phyloP scores from a whole-genome alignment of 2,113 vertebrate genomes.

The Chlorodrepanis virens region DNA sequence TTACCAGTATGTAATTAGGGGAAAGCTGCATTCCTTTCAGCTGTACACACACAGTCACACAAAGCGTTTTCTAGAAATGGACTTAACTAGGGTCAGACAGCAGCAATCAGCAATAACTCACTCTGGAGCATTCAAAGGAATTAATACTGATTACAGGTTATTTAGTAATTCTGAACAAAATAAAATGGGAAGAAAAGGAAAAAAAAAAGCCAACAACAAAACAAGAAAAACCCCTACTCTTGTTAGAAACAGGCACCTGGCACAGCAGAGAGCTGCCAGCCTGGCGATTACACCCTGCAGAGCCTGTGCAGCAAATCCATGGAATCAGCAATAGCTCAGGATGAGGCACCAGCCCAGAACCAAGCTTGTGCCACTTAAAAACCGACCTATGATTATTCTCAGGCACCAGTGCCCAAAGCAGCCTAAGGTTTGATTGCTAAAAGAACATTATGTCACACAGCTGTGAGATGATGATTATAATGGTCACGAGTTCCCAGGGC shows the following conservation, averaged over 20 bases:
- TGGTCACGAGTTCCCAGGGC: not conserved
- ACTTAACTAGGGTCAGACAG: not conserved
- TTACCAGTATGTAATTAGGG: conserved; percentile 45
- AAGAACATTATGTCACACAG: not conserved
- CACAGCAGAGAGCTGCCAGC: not conserved
- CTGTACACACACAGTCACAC: conserved; percentile 21
- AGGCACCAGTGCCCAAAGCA: not conserved
- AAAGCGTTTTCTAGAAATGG: conserved; percentile 51
- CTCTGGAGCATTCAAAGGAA: not conserved
- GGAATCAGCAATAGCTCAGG: conserved; percentile 34
- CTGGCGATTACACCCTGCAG: not conserved
- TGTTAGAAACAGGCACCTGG: conserved; percentile 33
- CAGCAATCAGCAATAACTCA: conserved; percentile 17
- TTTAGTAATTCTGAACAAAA: not conserved
- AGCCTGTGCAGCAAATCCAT: not conserved
- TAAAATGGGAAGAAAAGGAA: too few relatives aligned
- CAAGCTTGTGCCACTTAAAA: not conserved
- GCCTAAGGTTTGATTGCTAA: conserved; percentile 6
- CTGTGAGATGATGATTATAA: not conserved
- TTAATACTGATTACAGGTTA: conserved; percentile 29
- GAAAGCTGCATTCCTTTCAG: conserved; percentile 53
- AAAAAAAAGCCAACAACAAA: not conserved
- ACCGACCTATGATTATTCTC: not conserved
- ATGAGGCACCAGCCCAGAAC: conserved; percentile 40
- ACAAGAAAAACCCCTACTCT: not conserved